phyloP scores from a whole-genome alignment of 92 coral and sea anemone genomes.

The Isaurus tuberculatus region DNA sequence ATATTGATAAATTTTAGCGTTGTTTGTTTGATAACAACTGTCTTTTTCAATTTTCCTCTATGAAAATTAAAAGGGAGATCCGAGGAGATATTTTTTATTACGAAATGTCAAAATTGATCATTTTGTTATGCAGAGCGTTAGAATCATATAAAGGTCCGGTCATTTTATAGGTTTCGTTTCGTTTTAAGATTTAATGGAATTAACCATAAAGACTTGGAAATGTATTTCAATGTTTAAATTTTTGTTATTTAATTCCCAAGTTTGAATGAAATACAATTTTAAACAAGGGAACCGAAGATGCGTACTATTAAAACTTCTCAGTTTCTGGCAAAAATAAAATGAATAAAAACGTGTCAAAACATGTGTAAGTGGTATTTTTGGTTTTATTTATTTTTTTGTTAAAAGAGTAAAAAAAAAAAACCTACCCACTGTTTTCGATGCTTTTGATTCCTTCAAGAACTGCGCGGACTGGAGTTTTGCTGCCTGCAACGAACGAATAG shows the following conservation, averaged over 20 bases:
- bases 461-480: slow-evolving; percentile 16
- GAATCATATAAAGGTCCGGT: neutral
- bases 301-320: no score
- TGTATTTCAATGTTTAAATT: no score
- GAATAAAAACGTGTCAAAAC: neutral
- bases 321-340: no score
- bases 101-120: neutral
- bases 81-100: neutral
- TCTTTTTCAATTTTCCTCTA: neutral
- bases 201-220: no score
- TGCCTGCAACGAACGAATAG: slow-evolving; percentile 34
- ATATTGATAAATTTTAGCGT: neutral
- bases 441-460: slow-evolving; percentile 57
- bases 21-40: neutral
- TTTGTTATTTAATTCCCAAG: no score
- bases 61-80: neutral
- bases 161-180: neutral
- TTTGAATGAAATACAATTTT: neutral
- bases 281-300: no score
- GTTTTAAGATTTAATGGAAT: neutral
- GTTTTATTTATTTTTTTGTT: neutral
- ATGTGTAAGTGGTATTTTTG: neutral
- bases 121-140: neutral
- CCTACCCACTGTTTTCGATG: slow-evolving; percentile 67
- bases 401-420: neutral